phyloP scores from a whole-genome alignment of 2,888 invertebrate genomes.

The Yponomeuta cagnagella region DNA sequence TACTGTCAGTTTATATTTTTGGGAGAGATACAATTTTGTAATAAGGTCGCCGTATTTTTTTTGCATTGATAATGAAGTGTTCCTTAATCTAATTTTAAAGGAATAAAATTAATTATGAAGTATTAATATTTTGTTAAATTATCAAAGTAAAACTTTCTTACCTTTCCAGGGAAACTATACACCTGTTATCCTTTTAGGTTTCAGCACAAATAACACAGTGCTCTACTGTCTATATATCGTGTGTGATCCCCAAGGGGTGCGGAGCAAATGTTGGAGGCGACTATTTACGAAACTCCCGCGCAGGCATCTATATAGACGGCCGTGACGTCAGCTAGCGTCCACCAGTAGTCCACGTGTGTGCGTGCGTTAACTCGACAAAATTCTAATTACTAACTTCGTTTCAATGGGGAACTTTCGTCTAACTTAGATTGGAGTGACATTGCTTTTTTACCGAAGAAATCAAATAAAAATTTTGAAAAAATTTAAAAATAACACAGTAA shows the following conservation, averaged over 20 bases:
- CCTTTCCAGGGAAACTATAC: neutral
- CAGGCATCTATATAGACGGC: conserved; percentile 57
- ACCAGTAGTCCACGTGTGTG: conserved; percentile 5
- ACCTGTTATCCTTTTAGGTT: conserved; percentile 7
- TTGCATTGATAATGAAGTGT: too few relatives aligned
- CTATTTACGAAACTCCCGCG: conserved; percentile 55
- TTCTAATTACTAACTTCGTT: conserved; percentile 2
- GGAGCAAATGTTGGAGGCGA: conserved; percentile 42
- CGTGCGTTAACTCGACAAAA: neutral
- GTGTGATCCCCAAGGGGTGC: conserved; percentile 43
- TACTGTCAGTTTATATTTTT: too few relatives aligned
- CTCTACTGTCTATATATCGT: neutral
- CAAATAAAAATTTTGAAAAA: too few relatives aligned
- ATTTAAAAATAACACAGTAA: too few relatives aligned
- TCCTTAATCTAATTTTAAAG: too few relatives aligned
- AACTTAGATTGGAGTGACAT: too few relatives aligned
- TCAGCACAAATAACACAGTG: conserved; percentile 15
- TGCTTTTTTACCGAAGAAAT: too few relatives aligned
- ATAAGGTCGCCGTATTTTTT: too few relatives aligned
- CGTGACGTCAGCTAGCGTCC: conserved; percentile 42
- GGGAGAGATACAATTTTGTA: too few relatives aligned
- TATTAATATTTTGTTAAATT: neutral
- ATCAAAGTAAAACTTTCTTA: neutral
- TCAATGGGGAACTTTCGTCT: neutral
- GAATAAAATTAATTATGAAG: too few relatives aligned